phyloP scores from a whole-genome alignment of 2,888 invertebrate species.

The Cosmorhoe ocellata region DNA sequence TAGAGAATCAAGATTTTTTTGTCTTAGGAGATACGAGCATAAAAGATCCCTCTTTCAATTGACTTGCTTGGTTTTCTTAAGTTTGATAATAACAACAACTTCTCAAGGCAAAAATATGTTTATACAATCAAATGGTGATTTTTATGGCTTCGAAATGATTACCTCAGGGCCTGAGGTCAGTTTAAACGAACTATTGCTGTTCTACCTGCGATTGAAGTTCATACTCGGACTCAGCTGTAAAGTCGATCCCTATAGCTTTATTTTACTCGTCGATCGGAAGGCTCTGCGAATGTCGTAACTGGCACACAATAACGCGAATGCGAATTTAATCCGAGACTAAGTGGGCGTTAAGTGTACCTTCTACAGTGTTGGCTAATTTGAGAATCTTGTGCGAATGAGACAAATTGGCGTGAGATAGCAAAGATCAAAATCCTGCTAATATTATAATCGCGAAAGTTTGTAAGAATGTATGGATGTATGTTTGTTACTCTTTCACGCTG shows the following conservation, averaged over 20 bases:
- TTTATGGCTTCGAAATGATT: too few relatives aligned
- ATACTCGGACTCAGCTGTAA: background rate
- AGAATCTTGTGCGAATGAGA: constrained; percentile 14
- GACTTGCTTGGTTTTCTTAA: too few relatives aligned
- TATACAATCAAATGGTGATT: too few relatives aligned
- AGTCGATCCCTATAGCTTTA: background rate
- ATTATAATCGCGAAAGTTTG: constrained; percentile 7
- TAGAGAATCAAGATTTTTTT: too few relatives aligned
- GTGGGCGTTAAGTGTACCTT: constrained; percentile 24
- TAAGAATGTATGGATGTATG: too few relatives aligned
- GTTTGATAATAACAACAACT: too few relatives aligned
- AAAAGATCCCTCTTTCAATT: too few relatives aligned
- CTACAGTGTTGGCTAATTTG: constrained; percentile 25
- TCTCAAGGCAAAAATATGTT: too few relatives aligned
- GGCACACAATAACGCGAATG: constrained; percentile 23
- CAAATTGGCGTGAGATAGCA: constrained; percentile 20
- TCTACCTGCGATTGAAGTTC: background rate
- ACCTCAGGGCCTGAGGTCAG: too few relatives aligned
- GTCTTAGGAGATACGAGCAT: too few relatives aligned
- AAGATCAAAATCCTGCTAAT: constrained; percentile 14
- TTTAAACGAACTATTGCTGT: too few relatives aligned
- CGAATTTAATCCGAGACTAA: constrained; percentile 21
- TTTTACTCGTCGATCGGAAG: constrained; percentile 9
- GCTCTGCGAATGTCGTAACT: constrained; percentile 22
- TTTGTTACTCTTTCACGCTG: too few relatives aligned